A percentile compares a stretch with the other conserved stretches of the same genome.
Evolutionary conservation across 2,888 invertebrate species (phyloP).

Genomic region (Micoletzkya japonica): DNA sequence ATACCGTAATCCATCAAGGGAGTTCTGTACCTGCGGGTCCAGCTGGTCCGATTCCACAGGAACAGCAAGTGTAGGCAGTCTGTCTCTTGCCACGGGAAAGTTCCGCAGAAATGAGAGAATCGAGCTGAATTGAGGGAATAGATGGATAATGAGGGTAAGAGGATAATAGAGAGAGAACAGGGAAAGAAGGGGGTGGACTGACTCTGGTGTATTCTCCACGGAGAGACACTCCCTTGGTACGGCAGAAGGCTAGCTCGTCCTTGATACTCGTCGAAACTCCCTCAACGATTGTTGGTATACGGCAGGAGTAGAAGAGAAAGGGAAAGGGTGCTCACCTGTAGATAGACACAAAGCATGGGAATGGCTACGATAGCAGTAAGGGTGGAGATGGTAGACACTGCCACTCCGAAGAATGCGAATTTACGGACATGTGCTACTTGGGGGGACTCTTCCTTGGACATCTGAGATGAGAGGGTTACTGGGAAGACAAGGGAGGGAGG

Average conservation of each 20-base stretch:
- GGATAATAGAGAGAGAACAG: background rate
- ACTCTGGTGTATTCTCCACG: slow-evolving; percentile 30
- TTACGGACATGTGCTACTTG: slow-evolving; percentile 27
- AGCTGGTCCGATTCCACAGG: slow-evolving; percentile 27
- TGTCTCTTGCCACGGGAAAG: slow-evolving; percentile 28
- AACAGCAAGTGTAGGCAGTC: slow-evolving; percentile 29
- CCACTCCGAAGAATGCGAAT: slow-evolving; percentile 30
- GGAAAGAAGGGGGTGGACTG: background rate
- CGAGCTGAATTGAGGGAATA: slow-evolving; percentile 10
- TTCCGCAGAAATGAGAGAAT: slow-evolving; percentile 27
- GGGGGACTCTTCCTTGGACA: slow-evolving; percentile 26
- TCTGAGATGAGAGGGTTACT: background rate
- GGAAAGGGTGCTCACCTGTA: slow-evolving; percentile 13
- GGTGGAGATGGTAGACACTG: slow-evolving; percentile 29
- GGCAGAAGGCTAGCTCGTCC: slow-evolving; percentile 29
- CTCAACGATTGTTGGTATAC: background rate
- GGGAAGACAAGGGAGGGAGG: background rate
- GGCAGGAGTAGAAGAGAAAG: background rate
- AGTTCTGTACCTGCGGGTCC: slow-evolving; percentile 22
- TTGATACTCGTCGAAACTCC: slow-evolving; percentile 26
- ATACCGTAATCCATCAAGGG: slow-evolving; percentile 8
- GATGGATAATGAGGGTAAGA: background rate
- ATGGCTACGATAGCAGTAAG: slow-evolving; percentile 30
- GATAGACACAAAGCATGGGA: slow-evolving; percentile 29
- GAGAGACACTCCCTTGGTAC: slow-evolving; percentile 18